phyloP scores from a whole-genome alignment of 1,140 invertebrate species.

The Dendroctonus ponderosae region DNA sequence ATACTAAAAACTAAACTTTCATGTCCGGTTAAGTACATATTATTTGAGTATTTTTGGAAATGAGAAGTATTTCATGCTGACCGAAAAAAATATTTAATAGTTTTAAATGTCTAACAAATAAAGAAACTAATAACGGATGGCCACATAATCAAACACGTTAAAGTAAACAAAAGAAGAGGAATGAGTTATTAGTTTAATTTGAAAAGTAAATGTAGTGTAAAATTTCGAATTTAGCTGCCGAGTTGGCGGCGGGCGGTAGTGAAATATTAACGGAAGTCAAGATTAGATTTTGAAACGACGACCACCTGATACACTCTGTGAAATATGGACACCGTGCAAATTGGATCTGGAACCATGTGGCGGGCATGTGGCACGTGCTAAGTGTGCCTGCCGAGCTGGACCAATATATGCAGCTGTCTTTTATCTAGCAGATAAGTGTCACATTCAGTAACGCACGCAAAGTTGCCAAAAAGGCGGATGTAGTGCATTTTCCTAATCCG shows the following conservation, averaged over 20 bases:
- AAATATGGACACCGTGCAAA: constrained; percentile 34
- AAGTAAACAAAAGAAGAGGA: neutral
- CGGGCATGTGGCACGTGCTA: constrained; percentile 31
- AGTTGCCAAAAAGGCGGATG: too few relatives aligned
- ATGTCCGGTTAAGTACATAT: too few relatives aligned
- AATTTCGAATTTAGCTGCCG: constrained; percentile 6
- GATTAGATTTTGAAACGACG: constrained; percentile 25
- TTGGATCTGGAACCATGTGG: constrained; percentile 32
- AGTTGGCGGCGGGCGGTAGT: constrained; percentile 6
- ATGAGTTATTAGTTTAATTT: constrained; percentile 9
- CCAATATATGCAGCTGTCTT: constrained; percentile 25
- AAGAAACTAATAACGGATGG: too few relatives aligned
- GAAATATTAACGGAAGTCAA: constrained; percentile 23
- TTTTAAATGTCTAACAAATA: too few relatives aligned
- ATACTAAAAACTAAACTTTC: too few relatives aligned
- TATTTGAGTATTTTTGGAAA: too few relatives aligned
- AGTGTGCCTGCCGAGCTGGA: constrained; percentile 24
- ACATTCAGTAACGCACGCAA: neutral
- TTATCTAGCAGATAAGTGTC: constrained; percentile 31
- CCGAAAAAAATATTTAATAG: too few relatives aligned
- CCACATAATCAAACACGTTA: too few relatives aligned
- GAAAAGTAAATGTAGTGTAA: constrained; percentile 14
- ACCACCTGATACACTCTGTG: constrained; percentile 18
- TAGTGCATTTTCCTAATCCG: too few relatives aligned
- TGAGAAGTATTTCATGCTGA: too few relatives aligned